These are phyloP conservation scores for Spodoptera picta DNA, from an alignment of 2,888 invertebrate genomes.

Conservation along the genomic window DNA sequence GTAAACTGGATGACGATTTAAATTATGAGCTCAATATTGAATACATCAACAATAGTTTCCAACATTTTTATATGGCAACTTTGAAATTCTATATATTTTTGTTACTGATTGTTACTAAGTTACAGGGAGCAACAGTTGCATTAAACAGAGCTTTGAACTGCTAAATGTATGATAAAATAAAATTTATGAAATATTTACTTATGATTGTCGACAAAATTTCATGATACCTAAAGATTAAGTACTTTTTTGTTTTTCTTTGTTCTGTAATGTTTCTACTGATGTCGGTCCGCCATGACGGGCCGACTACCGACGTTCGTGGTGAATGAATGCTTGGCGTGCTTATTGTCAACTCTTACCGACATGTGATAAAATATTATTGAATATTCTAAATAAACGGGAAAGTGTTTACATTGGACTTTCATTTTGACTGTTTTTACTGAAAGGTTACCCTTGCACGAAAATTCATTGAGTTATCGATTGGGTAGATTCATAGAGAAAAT, in stretches of 20 bases:
- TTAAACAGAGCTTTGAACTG: slow-evolving; percentile 37
- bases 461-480: too few relatives aligned
- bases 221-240: slow-evolving; percentile 8
- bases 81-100: slow-evolving; percentile 14
- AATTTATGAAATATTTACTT: slow-evolving; percentile 32
- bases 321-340: slow-evolving; percentile 79
- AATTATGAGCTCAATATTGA: slow-evolving; percentile 12
- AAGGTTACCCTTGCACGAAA: not conserved
- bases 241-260: slow-evolving; percentile 16
- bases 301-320: slow-evolving; percentile 59
- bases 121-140: slow-evolving; percentile 46
- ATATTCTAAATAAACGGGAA: slow-evolving; percentile 85
- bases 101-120: slow-evolving; percentile 25
- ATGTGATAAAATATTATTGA: slow-evolving; percentile 85
- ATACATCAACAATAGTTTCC: slow-evolving; percentile 38
- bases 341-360: slow-evolving; percentile 81
- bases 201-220: slow-evolving; percentile 21
- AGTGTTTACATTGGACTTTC: slow-evolving; percentile 72
- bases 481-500: too few relatives aligned
- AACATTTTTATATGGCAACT: slow-evolving; percentile 44
- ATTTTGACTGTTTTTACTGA: slow-evolving; percentile 44
- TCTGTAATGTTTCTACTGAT: slow-evolving; percentile 41
- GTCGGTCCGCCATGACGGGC: slow-evolving; percentile 60
- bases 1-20: slow-evolving; percentile 34
- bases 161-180: slow-evolving; percentile 23